A percentile compares a stretch with the other conserved stretches of the same genome.
Conservation (phyloP, 2,113 vertebrate genomes). For the Sturnus vulgaris region DNA sequence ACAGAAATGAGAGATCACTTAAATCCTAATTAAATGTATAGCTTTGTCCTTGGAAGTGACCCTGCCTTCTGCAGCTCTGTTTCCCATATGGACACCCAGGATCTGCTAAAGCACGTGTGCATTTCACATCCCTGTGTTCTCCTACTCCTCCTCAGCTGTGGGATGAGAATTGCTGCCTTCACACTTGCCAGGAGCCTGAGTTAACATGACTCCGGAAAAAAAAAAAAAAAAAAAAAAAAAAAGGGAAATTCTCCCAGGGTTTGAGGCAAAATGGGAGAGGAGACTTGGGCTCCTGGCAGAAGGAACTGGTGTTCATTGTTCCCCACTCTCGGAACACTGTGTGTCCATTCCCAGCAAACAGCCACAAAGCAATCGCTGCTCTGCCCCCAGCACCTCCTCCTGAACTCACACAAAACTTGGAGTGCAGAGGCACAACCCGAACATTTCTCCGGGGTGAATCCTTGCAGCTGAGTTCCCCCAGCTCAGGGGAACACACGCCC, state of each 20-base stretch:
- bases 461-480: background rate
- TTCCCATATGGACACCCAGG: background rate
- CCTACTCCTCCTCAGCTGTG: background rate
- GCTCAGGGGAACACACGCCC: background rate
- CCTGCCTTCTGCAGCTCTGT: background rate
- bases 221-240: background rate
- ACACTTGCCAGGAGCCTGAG: background rate
- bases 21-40: background rate
- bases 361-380: background rate
- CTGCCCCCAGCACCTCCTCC: background rate
- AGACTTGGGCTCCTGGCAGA: background rate
- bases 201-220: background rate
- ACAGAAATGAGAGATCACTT: background rate
- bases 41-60: background rate
- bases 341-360: background rate
- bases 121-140: background rate
- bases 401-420: rapidly evolving
- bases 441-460: rapidly evolving
- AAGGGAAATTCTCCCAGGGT: background rate
- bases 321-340: background rate
- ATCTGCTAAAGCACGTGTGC: background rate
- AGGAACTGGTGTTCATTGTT: background rate
- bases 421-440: background rate
- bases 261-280: background rate
- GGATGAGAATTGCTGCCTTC: background rate